Base-by-base conservation (phyloP, 2,888 invertebrate genomes). In the Eucera pruinosa region DNA sequence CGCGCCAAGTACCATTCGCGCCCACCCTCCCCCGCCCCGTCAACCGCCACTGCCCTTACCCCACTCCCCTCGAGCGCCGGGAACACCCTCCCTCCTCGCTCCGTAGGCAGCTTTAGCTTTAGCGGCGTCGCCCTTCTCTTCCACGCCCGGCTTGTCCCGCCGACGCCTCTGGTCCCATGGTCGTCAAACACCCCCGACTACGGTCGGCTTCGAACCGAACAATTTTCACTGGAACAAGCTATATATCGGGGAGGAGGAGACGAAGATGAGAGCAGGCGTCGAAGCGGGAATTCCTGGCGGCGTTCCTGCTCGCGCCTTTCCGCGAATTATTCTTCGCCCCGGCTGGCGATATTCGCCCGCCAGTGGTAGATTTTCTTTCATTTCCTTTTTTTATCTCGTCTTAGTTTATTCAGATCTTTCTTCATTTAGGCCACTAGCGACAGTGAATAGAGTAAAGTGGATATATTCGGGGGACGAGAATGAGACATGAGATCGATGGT, bases 111-210 rank as follows among this genome's bases (percentile, higher is more conserved):
- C 67, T 60, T 68, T 48, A 68, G 61, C 70, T 62, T 62, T 62
- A 62, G 47, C 65, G 62, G 58, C 75, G 48, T 68, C 60, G 71
- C 78, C 66, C 71, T 74, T 72, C 79, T 81, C 84, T 84, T 84
- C 84, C 84, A 75, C 84, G 81, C 85, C 85, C 85, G 86, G 84
- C 87, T 78, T 83, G 83, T 82, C 82, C 81, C 84, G 80, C 85
- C 89, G 82, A 84, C 87, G 87, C 88, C 85, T 83, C 84, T 83
- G 84, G 72, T 85, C 84, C 86, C 84, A 79, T 73, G 81, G 84
- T 80, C 87, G 83, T 89, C 89, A 87, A 86, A 89, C 89, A 89
- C 89, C 89, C 90, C 88, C 89, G 86, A 86, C 86, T 82, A 86
- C 86, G 74, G 82, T 83, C 55, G 81, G 85, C 72, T 85, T 80